phyloP scores from a whole-genome alignment of 2,113 vertebrate genomes.

The Dermatemys mawii region DNA sequence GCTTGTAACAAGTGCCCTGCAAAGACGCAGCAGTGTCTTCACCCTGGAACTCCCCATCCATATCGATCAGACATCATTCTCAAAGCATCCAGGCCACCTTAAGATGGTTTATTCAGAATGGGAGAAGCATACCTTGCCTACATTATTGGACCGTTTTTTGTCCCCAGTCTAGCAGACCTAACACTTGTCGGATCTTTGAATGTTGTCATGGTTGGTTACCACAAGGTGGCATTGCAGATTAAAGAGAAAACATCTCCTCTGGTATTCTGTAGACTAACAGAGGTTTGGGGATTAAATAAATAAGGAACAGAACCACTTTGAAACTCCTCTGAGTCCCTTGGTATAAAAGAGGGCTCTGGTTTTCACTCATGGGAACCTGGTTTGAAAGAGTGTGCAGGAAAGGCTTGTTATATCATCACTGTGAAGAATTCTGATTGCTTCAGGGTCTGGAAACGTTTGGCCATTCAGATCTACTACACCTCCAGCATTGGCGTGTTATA shows the following conservation, averaged over 20 bases:
- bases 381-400: not conserved
- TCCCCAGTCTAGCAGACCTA: not conserved
- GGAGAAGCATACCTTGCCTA: not conserved
- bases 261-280: not conserved
- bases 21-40: fast-evolving
- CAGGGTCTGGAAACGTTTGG: not conserved
- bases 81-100: fast-evolving
- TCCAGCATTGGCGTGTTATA: not conserved
- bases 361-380: not conserved
- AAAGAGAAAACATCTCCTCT: slow-evolving; percentile 69
- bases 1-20: not conserved
- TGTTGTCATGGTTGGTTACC: slow-evolving; percentile 68
- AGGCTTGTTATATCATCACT: fast-evolving
- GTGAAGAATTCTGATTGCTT: not conserved
- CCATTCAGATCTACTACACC: not conserved
- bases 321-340: not conserved
- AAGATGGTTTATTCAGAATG: not conserved
- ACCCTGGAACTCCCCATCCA: not conserved
- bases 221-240: slow-evolving; percentile 85
- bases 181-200: not conserved
- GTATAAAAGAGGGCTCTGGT: not conserved
- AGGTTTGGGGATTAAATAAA: not conserved
- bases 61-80: not conserved
- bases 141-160: not conserved
- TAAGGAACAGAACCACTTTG: not conserved